Conservation (phyloP, 2,113 vertebrate genomes). For the Puntigrus tetrazona region DNA sequence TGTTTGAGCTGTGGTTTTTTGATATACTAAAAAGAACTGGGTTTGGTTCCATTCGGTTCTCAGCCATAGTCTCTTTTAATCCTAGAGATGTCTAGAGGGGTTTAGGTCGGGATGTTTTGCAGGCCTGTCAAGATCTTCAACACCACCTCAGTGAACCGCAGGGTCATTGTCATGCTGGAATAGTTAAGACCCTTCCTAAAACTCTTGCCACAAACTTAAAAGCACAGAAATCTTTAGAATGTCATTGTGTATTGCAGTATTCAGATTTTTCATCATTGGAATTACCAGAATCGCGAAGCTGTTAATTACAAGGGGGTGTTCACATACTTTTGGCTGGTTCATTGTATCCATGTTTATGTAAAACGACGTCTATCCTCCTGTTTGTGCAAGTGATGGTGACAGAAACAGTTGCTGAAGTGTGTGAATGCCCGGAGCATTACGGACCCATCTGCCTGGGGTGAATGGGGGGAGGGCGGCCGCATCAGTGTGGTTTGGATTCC, state of each 20-base stretch:
- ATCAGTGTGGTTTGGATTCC: background rate
- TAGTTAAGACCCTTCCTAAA: background rate
- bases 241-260: background rate
- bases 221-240: background rate
- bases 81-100: background rate
- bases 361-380: background rate
- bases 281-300: background rate
- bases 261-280: background rate
- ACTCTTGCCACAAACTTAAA: background rate
- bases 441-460: conserved; percentile 39
- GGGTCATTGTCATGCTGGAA: background rate
- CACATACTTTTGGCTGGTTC: background rate
- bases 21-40: no score
- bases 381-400: conserved; percentile 40
- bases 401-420: conserved; percentile 43
- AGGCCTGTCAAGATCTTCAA: background rate
- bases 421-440: conserved; percentile 19
- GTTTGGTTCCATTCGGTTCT: background rate
- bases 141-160: background rate
- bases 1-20: background rate
- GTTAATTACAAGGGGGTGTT: background rate
- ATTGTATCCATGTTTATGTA: background rate
- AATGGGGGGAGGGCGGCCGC: background rate
- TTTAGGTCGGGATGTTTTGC: background rate
- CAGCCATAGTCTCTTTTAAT: background rate